Conservation (phyloP, 2,888 invertebrate genomes). For the Pristionchus entomophagus region DNA sequence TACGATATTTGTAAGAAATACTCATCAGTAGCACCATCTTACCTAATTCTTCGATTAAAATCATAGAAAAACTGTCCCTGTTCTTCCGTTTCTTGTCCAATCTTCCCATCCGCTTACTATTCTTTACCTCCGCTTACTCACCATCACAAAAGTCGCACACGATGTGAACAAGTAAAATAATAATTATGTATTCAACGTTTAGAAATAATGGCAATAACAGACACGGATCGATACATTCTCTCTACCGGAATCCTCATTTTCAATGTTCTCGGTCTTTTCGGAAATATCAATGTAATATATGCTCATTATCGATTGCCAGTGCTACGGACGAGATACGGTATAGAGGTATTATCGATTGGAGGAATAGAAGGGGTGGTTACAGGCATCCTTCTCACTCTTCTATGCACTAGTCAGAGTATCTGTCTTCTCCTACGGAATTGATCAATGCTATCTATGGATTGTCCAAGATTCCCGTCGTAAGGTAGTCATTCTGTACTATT, state of each 20-base stretch:
- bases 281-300: constrained; percentile 38
- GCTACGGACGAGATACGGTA: constrained; percentile 31
- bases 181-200: no score
- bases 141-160: no score
- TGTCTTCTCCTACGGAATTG: constrained; percentile 1
- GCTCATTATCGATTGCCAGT: constrained; percentile 22
- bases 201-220: not conserved
- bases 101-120: no score
- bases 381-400: not conserved
- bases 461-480: constrained; percentile 10
- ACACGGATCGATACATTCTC: constrained; percentile 28
- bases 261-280: constrained; percentile 32
- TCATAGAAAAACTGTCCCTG: not conserved
- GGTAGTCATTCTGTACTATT: not conserved
- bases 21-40: no score
- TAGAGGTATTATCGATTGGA: not conserved
- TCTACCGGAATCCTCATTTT: constrained; percentile 2
- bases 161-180: no score
- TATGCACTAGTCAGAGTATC: not conserved
- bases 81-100: not conserved
- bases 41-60: no score
- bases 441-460: not conserved
- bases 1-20: no score
- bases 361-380: not conserved
- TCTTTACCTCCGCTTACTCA: no score